Base-by-base conservation (phyloP, 2,797 vertebrate genomes). In the Melanotaenia nigrans region DNA sequence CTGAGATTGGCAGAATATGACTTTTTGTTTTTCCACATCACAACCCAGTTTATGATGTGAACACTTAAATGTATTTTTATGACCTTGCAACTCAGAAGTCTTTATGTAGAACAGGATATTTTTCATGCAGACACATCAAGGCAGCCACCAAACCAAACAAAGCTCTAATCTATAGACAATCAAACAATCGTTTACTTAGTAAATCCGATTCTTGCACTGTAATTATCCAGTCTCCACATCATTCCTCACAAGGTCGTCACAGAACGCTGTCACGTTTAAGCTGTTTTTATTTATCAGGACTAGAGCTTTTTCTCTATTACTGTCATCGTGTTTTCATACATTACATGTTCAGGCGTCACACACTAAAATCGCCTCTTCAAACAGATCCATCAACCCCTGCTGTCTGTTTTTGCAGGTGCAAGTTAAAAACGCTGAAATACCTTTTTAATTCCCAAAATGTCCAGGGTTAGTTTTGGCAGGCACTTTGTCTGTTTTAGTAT, bases 121-220 rank as follows among this genome's bases (percentile, higher is more conserved):
- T 65, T 54, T 18, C 20, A 36, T n/a, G 35, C 20, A 6, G 20
- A 56, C 42, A 47, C 11, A 13, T 35, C 22, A 57, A 11, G 18
- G 7, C n/a, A n/a, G 13, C 13, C 22, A 8, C 18, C 13, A 40
- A 40, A 0, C 13, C 24, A 33, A 30, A 55, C 7, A 18, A 28
- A 56, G 20, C 35, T 32, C n/a, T 16, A 13, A 36, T 33, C 53
- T 18, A 9, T 73, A 66, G 5, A 42, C 14, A 28, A 38, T 59
- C 28, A 79, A 40, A 53, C 7, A 68, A n/a, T 75, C 51, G 79
- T 65, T 79, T 13, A 53, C 36, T 49, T 1, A 20, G 33, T 2
- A 42, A 33, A 58, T 18, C 18, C 56, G 36, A 32, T 2, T 6
- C 11, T 25, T 9, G 6, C 1, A 4, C 2, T 33, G 30, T 65